Conservation (phyloP, 1,140 invertebrate species). For the Melipona quadrifasciata region DNA sequence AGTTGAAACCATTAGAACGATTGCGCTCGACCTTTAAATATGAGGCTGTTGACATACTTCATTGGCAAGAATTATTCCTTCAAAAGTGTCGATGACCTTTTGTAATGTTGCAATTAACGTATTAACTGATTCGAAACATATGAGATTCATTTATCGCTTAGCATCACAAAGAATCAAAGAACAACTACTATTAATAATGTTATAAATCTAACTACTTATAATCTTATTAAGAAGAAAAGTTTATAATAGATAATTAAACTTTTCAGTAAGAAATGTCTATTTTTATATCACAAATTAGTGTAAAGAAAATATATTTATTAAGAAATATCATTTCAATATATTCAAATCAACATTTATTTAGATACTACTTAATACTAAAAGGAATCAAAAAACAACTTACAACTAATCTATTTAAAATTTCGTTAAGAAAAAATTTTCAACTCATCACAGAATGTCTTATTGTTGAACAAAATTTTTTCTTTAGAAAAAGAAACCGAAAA, state of each 20-base stretch:
- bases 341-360: neutral
- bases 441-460: neutral
- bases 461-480: neutral
- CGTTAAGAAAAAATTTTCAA: neutral
- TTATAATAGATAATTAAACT: neutral
- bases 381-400: neutral
- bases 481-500: neutral
- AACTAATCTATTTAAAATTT: too few species aligned
- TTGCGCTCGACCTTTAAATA: constrained; percentile 40
- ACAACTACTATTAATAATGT: neutral
- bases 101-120: constrained; percentile 28
- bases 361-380: neutral
- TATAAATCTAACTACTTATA: neutral
- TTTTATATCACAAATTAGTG: neutral
- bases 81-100: constrained; percentile 19
- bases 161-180: neutral
- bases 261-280: neutral
- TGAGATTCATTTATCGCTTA: constrained; percentile 16
- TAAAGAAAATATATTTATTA: neutral
- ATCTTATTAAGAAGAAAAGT: neutral
- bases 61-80: constrained; percentile 34
- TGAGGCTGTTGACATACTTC: constrained; percentile 35
- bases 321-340: neutral
- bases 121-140: constrained; percentile 6
- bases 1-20: constrained; percentile 19